Conservation (phyloP, 2,888 invertebrate species). For the Ceramica pisi region DNA sequence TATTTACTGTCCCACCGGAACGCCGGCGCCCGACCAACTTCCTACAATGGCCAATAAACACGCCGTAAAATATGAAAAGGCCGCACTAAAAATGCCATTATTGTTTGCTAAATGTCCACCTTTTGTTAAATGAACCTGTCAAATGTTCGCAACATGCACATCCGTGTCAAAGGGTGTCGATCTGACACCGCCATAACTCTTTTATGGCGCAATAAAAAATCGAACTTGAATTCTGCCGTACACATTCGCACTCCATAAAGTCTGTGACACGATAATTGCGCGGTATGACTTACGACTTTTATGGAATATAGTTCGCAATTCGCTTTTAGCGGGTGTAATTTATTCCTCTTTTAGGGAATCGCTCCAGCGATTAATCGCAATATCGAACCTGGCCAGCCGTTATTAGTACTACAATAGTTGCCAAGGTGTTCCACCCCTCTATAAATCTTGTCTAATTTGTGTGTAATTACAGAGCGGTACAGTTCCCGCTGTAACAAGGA, state of each 20-base stretch:
- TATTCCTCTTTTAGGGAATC: conserved; percentile 75
- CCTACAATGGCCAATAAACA: conserved; percentile 89
- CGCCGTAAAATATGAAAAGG: conserved; percentile 88
- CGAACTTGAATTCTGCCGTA: conserved; percentile 61
- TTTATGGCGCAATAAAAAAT: conserved; percentile 66
- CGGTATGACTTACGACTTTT: conserved; percentile 68
- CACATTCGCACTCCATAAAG: conserved; percentile 69
- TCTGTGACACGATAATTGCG: conserved; percentile 76
- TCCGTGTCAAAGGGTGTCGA: conserved; percentile 73
- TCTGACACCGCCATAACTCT: conserved; percentile 55
- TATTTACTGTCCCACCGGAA: conserved; percentile 81
- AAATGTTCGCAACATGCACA: conserved; percentile 75
- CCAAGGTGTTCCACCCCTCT: conserved; percentile 90
- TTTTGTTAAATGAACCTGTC: conserved; percentile 89
- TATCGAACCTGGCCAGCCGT: conserved; percentile 88
- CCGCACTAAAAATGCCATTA: conserved; percentile 87
- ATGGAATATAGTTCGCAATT: conserved; percentile 65
- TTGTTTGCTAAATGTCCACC: conserved; percentile 87
- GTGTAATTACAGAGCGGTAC: conserved; percentile 90
- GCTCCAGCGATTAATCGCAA: conserved; percentile 86
- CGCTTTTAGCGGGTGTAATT: conserved; percentile 63
- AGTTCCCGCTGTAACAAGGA: conserved; percentile 89
- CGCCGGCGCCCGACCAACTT: conserved; percentile 79
- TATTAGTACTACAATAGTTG: conserved; percentile 90
- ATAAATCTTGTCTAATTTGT: conserved; percentile 91